Evolutionary conservation across 2,797 vertebrate genomes (phyloP).

Genomic region (Phataginus tetradactyla): DNA sequence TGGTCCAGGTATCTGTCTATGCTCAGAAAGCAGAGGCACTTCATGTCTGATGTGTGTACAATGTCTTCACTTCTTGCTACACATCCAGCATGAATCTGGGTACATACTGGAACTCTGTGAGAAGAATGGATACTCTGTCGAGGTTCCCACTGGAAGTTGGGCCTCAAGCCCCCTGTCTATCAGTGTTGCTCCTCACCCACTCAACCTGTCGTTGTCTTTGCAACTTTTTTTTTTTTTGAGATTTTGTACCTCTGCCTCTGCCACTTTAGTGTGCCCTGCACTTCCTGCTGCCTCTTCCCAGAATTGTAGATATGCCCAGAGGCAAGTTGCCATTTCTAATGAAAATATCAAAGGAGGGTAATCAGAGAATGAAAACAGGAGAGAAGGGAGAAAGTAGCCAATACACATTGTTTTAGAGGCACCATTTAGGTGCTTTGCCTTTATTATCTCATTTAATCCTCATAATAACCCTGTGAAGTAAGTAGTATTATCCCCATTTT

Average conservation of each 20-base stretch:
- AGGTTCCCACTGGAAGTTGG: not conserved
- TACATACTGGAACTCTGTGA: not conserved
- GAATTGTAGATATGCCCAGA: not conserved
- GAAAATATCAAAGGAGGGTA: not conserved
- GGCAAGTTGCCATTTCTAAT: not conserved
- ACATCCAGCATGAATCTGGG: not conserved
- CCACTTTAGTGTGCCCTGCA: not conserved
- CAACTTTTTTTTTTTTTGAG: not conserved
- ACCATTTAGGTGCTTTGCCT: not conserved
- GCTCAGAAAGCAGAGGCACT: not conserved
- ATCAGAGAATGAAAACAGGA: not conserved
- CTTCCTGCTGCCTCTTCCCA: not conserved
- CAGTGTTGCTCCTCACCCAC: not conserved
- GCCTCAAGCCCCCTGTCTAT: not conserved
- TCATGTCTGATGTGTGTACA: not conserved
- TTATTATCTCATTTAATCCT: conserved; percentile 7
- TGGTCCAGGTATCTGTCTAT: not conserved
- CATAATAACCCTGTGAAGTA: not conserved
- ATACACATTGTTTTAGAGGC: not conserved
- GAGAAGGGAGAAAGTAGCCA: not conserved
- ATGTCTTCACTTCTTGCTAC: not conserved
- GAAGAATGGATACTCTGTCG: not conserved
- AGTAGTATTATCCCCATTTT: conserved; percentile 4
- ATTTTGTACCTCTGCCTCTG: not conserved
- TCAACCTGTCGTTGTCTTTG: not conserved